A percentile compares a stretch with the other conserved stretches of the same genome.
Evolutionary conservation across 2,888 invertebrate species (phyloP).

Genomic region (Drosophila maculinotata): DNA sequence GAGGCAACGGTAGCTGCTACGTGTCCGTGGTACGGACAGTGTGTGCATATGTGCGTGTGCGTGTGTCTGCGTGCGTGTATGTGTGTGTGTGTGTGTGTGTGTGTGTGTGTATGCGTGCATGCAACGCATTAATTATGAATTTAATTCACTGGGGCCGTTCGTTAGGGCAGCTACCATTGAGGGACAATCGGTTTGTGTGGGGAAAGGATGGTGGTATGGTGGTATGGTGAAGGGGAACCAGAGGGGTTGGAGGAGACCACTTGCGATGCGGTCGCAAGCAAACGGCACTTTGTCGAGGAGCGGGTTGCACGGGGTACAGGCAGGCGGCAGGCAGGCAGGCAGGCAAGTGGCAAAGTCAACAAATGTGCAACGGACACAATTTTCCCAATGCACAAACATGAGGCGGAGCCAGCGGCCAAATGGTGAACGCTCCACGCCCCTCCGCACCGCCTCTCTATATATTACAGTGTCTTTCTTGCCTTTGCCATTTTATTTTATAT

Average conservation of each 20-base stretch:
- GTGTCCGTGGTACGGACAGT: slow-evolving; percentile 46
- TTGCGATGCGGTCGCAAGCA: slow-evolving; percentile 44
- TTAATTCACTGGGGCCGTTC: slow-evolving; percentile 75
- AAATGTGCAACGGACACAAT: slow-evolving; percentile 79
- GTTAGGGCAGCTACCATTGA: slow-evolving; percentile 49
- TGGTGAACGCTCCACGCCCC: slow-evolving; percentile 38
- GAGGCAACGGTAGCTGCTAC: slow-evolving; percentile 76
- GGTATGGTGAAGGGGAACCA: too few relatives aligned
- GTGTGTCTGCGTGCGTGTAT: slow-evolving; percentile 49
- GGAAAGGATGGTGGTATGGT: too few relatives aligned
- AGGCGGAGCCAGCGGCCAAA: slow-evolving; percentile 68
- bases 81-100: slow-evolving; percentile 31
- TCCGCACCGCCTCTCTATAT: neutral
- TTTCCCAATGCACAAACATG: slow-evolving; percentile 80
- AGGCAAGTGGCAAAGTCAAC: slow-evolving; percentile 80
- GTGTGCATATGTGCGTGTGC: slow-evolving; percentile 21
- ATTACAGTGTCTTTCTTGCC: slow-evolving; percentile 41
- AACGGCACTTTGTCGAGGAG: slow-evolving; percentile 61
- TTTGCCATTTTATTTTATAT: slow-evolving; percentile 62
- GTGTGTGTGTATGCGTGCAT: slow-evolving; percentile 75
- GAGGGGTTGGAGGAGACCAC: slow-evolving; percentile 1
- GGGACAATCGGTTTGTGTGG: slow-evolving; percentile 23
- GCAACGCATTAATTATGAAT: slow-evolving; percentile 82
- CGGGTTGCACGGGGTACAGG: neutral
- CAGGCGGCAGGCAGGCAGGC: slow-evolving; percentile 13